Evolutionary conservation across 2,888 invertebrate species (phyloP).

Genomic region (Zaprionus bogoriensis): DNA sequence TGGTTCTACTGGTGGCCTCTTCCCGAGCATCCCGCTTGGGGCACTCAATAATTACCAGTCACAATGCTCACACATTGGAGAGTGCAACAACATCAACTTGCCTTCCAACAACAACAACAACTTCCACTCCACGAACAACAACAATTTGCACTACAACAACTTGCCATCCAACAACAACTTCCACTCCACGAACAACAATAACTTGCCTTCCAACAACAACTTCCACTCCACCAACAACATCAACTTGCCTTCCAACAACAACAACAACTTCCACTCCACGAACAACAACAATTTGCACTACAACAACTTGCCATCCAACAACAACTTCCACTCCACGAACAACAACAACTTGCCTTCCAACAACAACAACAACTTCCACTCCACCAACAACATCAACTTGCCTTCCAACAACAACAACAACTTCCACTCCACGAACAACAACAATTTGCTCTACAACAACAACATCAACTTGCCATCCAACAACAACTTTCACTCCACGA

Average conservation of each 20-base stretch:
- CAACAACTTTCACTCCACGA: too few species aligned
- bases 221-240: neutral
- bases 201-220: neutral
- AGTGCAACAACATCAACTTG: neutral
- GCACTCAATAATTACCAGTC: too few species aligned
- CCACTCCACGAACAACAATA: neutral
- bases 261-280: neutral
- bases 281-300: conserved; percentile 3
- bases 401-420: neutral
- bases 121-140: neutral
- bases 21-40: neutral
- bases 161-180: neutral
- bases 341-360: neutral
- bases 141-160: neutral
- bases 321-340: neutral
- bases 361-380: conserved; percentile 5
- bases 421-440: too few species aligned
- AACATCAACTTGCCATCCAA: too few species aligned
- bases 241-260: neutral
- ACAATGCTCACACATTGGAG: too few species aligned
- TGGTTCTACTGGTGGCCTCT: neutral
- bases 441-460: too few species aligned
- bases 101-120: conserved; percentile 1
- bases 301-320: neutral
- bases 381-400: neutral